These are phyloP conservation scores for Trichonephila inaurata DNA, from an alignment of 1,140 invertebrate species.

Conservation along the genomic window DNA sequence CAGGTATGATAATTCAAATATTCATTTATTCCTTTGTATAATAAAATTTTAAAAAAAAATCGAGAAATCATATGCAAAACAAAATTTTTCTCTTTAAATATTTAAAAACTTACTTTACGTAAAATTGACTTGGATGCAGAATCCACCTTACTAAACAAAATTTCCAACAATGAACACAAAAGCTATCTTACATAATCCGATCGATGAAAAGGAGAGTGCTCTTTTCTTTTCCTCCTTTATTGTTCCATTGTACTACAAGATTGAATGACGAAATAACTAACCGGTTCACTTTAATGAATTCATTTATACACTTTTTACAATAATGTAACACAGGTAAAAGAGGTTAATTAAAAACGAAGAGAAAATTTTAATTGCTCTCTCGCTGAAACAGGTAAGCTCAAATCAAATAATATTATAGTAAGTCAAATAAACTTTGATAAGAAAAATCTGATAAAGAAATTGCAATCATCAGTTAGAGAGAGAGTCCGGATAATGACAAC, in stretches of 20 bases:
- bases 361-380: not conserved
- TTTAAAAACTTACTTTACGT: not conserved
- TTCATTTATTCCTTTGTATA: too few species aligned
- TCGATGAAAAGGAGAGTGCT: not conserved
- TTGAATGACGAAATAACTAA: not conserved
- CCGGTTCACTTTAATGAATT: not conserved
- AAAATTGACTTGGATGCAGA: not conserved
- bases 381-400: not conserved
- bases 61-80: not conserved
- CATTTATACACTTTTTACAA: not conserved
- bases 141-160: not conserved
- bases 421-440: not conserved
- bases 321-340: not conserved
- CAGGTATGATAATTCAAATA: too few species aligned
- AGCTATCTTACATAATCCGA: not conserved
- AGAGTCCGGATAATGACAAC: not conserved
- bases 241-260: not conserved
- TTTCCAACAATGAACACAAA: not conserved
- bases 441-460: not conserved
- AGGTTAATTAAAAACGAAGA: not conserved
- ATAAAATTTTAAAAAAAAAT: not conserved
- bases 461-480: not conserved
- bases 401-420: not conserved
- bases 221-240: not conserved
- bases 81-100: not conserved